These are phyloP conservation scores for Microplitis manilae DNA, from an alignment of 2,888 invertebrate genomes.

Conservation along the genomic window DNA sequence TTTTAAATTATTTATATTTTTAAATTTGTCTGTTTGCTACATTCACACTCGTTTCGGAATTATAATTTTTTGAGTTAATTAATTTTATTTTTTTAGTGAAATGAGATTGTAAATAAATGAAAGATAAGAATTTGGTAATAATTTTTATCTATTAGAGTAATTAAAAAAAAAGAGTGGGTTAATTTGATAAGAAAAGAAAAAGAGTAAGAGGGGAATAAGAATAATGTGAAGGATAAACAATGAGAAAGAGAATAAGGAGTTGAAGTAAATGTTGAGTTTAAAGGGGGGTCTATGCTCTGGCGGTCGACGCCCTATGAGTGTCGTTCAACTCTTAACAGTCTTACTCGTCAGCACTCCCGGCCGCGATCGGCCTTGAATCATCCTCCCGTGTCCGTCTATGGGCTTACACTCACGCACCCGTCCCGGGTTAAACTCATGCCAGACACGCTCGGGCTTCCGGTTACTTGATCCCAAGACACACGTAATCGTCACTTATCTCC, in stretches of 20 bases:
- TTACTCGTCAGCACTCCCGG: slow-evolving; percentile 55
- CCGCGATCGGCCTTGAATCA: slow-evolving; percentile 64
- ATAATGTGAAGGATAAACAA: slow-evolving; percentile 14
- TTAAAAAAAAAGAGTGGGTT: background rate
- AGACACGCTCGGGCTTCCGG: slow-evolving; percentile 56
- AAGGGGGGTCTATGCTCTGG: slow-evolving; percentile 51
- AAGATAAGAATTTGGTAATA: background rate
- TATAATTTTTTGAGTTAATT: no score
- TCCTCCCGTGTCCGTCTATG: slow-evolving; percentile 59
- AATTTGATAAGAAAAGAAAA: background rate
- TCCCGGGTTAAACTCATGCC: slow-evolving; percentile 54
- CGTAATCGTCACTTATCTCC: background rate
- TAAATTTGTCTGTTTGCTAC: no score
- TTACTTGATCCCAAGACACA: slow-evolving; percentile 32
- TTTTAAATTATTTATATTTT: no score
- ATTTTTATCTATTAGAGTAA: background rate
- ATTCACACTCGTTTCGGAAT: no score
- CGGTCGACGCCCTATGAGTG: slow-evolving; percentile 69
- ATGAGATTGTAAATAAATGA: background rate
- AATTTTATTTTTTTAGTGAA: background rate
- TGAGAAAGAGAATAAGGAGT: slow-evolving; percentile 25
- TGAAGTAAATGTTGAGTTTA: slow-evolving; percentile 39
- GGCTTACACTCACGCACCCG: slow-evolving; percentile 47
- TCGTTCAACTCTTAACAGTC: slow-evolving; percentile 65
- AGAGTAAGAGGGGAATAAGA: background rate